Evolutionary conservation across 1,140 invertebrate genomes (phyloP), one percentile per base, ranked within the genome.

Genomic region (Plodia interpunctella): DNA sequence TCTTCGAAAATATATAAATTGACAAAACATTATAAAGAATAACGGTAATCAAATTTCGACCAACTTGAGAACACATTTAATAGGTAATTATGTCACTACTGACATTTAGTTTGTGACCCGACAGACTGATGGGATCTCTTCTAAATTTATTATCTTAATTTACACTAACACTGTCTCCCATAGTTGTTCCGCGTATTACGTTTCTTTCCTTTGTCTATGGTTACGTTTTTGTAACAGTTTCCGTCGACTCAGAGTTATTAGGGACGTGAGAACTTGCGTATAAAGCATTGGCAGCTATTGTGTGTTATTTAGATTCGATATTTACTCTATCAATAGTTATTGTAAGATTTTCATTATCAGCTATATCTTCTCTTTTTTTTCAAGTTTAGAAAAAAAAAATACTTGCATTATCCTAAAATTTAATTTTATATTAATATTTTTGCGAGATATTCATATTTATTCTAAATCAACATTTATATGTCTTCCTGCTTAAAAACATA

Each of bases 191-290:
- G 74, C 61, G 72, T 72, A 73, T 72, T 75, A 80, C 65, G 71
- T 83, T 81, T 72, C 70, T 66, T 78, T 74, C 73, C 76, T 81
- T 80, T 79, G 81, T 82, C 74, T 74, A 70, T 68, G 58, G 58
- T 74, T 78, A 57, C 72, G 76, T 84, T 82, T 84, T 84, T 83
- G 76, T 77, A 79, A 79, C 64, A 62, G 65, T 82, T 82, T 84
- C 76, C 81, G 74, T 80, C 72, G 71, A 71, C 66, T 66, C 67
- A 74, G 70, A 66, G 68, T 76, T 79, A 84, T 82, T 81, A 80
- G 65, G 76, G 69, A 84, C 78, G 81, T 84, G 81, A 70, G 81
- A 82, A 84, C 38, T 5, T 21, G 15, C 15, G 61, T 61, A 68
- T 59, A 68, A 62, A 60, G 57, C 61, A 15, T 62, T 35, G 63